These are phyloP conservation scores for Strigamia crassipes DNA, from an alignment of 2,888 invertebrate species.

Conservation along the genomic window DNA sequence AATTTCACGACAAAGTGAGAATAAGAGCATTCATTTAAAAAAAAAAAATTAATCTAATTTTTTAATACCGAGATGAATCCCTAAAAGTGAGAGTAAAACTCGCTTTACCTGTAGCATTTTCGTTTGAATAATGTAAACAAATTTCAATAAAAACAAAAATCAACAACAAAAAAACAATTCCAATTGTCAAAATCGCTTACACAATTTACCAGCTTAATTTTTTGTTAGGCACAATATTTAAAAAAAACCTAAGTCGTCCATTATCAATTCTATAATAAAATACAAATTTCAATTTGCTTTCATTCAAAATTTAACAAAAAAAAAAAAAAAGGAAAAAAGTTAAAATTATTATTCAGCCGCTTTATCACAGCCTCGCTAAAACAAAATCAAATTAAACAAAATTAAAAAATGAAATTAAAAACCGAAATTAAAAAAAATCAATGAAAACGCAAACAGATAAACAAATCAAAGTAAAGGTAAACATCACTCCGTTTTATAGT, in stretches of 20 bases:
- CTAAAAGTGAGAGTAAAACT: constrained; percentile 27
- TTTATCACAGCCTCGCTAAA: neutral
- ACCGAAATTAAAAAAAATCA: neutral
- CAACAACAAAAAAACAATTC: neutral
- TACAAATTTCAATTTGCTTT: neutral
- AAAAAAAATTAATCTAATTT: constrained; percentile 22
- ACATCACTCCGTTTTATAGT: constrained; percentile 3
- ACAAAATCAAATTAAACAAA: neutral
- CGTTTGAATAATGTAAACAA: neutral
- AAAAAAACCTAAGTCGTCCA: neutral
- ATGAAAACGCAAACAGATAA: neutral
- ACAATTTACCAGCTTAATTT: constrained; percentile 20
- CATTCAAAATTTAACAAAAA: neutral
- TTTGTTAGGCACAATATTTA: constrained; percentile 4
- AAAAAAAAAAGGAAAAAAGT: neutral
- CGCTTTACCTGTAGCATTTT: constrained; percentile 2
- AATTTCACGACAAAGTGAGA: neutral
- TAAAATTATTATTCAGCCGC: neutral
- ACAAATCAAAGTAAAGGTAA: neutral
- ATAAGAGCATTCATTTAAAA: neutral
- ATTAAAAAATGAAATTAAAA: neutral
- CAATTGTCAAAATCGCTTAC: neutral
- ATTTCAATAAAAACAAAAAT: neutral
- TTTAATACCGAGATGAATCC: constrained; percentile 27
- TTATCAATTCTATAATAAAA: neutral